phyloP scores from a whole-genome alignment of 2,797 vertebrate species.

The Anolis apletophallus region DNA sequence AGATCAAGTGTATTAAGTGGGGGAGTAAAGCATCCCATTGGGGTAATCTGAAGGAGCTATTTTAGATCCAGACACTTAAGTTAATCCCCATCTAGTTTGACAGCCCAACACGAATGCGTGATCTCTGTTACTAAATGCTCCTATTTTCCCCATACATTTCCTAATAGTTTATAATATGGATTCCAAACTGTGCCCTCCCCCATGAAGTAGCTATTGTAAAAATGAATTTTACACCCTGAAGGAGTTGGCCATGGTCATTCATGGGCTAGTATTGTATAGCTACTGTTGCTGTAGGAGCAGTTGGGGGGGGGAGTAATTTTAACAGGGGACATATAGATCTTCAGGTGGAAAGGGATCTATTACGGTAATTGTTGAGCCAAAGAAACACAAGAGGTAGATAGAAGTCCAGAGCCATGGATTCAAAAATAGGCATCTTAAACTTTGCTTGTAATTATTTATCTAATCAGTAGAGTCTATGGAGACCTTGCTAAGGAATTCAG shows the following conservation, averaged over 20 bases:
- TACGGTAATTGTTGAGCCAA: background rate
- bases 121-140: background rate
- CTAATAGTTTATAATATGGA: background rate
- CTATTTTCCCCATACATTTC: background rate
- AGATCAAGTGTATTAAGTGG: too few species aligned
- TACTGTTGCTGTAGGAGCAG: background rate
- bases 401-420: background rate
- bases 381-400: background rate
- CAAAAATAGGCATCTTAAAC: background rate
- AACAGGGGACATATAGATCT: background rate
- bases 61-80: background rate
- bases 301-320: background rate
- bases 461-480: background rate
- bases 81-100: background rate
- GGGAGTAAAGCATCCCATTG: background rate
- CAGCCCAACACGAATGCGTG: background rate
- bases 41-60: background rate
- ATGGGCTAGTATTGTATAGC: too few species aligned
- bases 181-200: background rate
- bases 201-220: background rate
- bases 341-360: too few species aligned
- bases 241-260: background rate
- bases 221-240: background rate
- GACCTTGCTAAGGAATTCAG: background rate
- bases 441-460: accelerated